Evolutionary conservation across 2,113 vertebrate species (phyloP), one percentile per base, ranked within the genome.

Genomic region (Struthio camelus): DNA sequence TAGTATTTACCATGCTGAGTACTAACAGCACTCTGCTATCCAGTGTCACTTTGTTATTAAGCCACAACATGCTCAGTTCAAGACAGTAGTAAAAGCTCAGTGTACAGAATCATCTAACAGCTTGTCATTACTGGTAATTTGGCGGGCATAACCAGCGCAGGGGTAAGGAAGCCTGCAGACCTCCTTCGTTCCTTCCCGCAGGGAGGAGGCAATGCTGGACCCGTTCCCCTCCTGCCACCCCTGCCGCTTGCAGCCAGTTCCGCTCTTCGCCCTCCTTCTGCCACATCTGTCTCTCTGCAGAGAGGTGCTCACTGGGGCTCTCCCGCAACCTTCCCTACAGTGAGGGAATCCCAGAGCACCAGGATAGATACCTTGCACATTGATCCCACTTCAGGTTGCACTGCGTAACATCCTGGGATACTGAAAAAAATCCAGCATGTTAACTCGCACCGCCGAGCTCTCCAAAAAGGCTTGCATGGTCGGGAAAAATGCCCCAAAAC

Each of bases 371-470:
- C 16, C 38, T 1, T 66, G 53, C 62, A 86, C 54, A 90, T 8
- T 0, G 0, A 53, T 23, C 5, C 25, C 2, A 0, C 84, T n/a
- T 61, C 59, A 81, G 51, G 30, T 24, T 46, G 69, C 48, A n/a
- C 32, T 58, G 71, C 22, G 58, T 38, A 28, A 58, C 79, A 38
- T 32, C 51, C 48, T 4, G 38, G 51, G n/a, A 25, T 24, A 42
- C 65, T 2, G 3, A 64, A 50, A 61, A 53, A 40, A 77, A 72
- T 24, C 7, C 0, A 0, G 24, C 36, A 23, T 13, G 1, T 19
- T n/a, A 51, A 13, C n/a, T 50, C 3, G 9, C 1, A 70, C 20
- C n/a, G 76, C 54, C 28, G 50, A 58, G 80, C 66, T 56, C 53
- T 70, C 46, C 50, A 1, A n/a, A 61, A 85, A 3, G 78, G 50